Percentiles rank a stretch among this genome's conserved stretches.
These are phyloP conservation scores for Enteromius treurensis DNA, from an alignment of 2,797 vertebrate genomes.

Conservation along the genomic window DNA sequence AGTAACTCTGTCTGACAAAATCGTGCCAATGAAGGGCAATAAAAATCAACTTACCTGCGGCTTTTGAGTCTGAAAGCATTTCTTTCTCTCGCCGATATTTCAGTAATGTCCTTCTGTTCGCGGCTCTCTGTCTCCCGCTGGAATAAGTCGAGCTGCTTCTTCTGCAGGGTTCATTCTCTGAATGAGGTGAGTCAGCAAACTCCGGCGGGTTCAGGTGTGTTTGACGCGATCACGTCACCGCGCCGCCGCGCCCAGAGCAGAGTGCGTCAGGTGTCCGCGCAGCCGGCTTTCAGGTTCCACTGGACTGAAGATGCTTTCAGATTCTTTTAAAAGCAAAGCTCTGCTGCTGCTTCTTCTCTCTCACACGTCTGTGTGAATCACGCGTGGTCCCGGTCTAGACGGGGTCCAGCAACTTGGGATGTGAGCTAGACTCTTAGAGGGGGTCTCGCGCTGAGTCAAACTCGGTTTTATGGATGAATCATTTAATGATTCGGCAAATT, in stretches of 20 bases:
- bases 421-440: slow-evolving; percentile 6
- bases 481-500: not conserved
- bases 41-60: not conserved
- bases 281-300: slow-evolving; percentile 20
- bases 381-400: slow-evolving; percentile 10
- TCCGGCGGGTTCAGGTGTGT: not conserved
- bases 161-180: not conserved
- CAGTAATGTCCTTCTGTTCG: not conserved
- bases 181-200: slow-evolving; percentile 31
- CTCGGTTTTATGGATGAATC: slow-evolving; percentile 8
- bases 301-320: slow-evolving; percentile 5
- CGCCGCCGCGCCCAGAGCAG: slow-evolving; percentile 6
- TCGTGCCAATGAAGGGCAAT: too few species aligned
- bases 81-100: not conserved
- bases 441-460: slow-evolving; percentile 13
- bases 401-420: not conserved
- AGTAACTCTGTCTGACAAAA: not conserved
- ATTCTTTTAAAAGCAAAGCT: not conserved
- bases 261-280: slow-evolving; percentile 7
- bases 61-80: not conserved
- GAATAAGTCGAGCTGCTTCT: not conserved
- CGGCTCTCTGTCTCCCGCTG: not conserved
- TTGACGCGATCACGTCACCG: not conserved
- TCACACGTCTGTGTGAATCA: slow-evolving; percentile 32
- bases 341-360: not conserved